These are phyloP conservation scores for Mythimna lalbum DNA, from an alignment of 2,888 invertebrate genomes.

Conservation along the genomic window DNA sequence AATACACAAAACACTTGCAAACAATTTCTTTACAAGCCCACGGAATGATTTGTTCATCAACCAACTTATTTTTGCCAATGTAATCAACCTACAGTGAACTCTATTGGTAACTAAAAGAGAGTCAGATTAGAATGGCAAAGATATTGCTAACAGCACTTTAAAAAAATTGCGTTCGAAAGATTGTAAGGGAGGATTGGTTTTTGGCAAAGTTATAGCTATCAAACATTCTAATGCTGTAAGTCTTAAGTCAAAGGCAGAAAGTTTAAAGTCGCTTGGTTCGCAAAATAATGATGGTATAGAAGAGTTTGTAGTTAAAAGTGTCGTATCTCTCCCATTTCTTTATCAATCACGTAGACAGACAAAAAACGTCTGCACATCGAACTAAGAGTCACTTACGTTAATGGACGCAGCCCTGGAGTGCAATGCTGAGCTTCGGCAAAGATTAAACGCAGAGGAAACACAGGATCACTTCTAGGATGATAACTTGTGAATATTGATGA, in stretches of 20 bases:
- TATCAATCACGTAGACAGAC: constrained; percentile 88
- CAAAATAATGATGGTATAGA: constrained; percentile 39
- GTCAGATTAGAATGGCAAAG: constrained; percentile 26
- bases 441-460: constrained; percentile 59
- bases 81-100: not conserved
- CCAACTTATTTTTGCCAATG: constrained; percentile 47
- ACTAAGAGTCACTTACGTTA: constrained; percentile 87
- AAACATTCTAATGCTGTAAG: not conserved
- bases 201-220: constrained; percentile 39
- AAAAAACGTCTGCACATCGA: constrained; percentile 86
- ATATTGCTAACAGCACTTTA: constrained; percentile 26
- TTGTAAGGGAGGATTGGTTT: constrained; percentile 63
- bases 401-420: constrained; percentile 80
- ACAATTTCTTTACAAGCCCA: constrained; percentile 71
- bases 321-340: constrained; percentile 85
- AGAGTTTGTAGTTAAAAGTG: constrained; percentile 74
- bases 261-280: constrained; percentile 44
- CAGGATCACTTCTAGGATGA: too few species aligned
- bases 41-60: constrained; percentile 70
- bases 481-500: too few species aligned
- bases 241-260: constrained; percentile 39
- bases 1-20: constrained; percentile 72
- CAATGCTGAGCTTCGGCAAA: constrained; percentile 70
- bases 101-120: constrained; percentile 7
- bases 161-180: constrained; percentile 61